These are phyloP conservation scores for Apamea monoglypha DNA, from an alignment of 2,888 invertebrate genomes.

Conservation along the genomic window DNA sequence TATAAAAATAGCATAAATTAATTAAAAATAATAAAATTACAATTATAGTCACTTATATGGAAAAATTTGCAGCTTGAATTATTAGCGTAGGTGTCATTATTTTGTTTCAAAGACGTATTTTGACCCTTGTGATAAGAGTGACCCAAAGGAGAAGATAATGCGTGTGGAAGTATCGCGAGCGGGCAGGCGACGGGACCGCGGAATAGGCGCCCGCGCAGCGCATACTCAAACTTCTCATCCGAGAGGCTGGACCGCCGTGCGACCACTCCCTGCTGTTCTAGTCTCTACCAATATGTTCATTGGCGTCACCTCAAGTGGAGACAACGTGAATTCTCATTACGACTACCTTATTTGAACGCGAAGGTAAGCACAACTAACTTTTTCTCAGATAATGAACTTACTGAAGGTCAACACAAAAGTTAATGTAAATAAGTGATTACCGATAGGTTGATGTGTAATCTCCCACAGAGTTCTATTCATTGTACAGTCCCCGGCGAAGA, in stretches of 20 bases:
- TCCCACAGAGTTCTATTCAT: constrained; percentile 44
- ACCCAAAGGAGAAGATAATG: constrained; percentile 81
- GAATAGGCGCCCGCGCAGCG: constrained; percentile 61
- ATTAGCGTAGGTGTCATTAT: constrained; percentile 68
- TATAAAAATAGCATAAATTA: constrained; percentile 24
- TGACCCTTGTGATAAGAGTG: constrained; percentile 83
- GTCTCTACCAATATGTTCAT: constrained; percentile 86
- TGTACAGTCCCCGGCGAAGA: constrained; percentile 25
- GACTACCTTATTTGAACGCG: constrained; percentile 88
- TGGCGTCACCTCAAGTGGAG: constrained; percentile 88
- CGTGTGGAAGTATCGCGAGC: constrained; percentile 71
- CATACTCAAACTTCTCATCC: constrained; percentile 70
- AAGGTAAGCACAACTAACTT: constrained; percentile 76
- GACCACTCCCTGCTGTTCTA: constrained; percentile 54
- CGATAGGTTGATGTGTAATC: constrained; percentile 57
- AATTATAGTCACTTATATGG: constrained; percentile 46
- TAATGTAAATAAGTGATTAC: constrained; percentile 74
- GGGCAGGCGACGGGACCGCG: constrained; percentile 57
- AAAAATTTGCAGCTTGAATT: constrained; percentile 65
- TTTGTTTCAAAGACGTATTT: constrained; percentile 79
- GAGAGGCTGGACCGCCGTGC: constrained; percentile 72
- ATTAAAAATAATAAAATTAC: constrained; percentile 34
- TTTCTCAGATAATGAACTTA: constrained; percentile 70
- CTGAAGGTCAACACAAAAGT: constrained; percentile 75
- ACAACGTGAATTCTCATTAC: constrained; percentile 89